phyloP scores from a whole-genome alignment of 2,113 vertebrate species.

The Ophthalmolycus amberensis region DNA sequence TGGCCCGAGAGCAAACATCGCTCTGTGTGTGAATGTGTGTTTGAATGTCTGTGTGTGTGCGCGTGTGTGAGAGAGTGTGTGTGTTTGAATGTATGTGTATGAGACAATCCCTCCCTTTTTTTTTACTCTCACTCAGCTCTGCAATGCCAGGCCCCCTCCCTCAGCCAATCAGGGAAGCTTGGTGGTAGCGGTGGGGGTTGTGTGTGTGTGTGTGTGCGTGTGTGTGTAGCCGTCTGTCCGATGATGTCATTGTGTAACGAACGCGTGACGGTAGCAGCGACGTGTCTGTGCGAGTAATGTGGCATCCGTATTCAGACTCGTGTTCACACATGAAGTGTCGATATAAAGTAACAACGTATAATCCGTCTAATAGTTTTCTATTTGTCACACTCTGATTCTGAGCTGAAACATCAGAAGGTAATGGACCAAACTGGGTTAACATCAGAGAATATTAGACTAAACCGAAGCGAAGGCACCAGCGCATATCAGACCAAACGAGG shows the following conservation, averaged over 20 bases:
- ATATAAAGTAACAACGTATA: neutral
- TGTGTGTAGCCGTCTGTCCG: neutral
- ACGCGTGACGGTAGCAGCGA: neutral
- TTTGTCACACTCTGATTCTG: neutral
- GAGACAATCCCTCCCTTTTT: slow-evolving; percentile 9
- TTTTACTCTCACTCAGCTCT: slow-evolving; percentile 38
- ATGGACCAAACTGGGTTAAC: neutral
- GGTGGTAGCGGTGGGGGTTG: neutral
- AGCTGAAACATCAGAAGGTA: neutral
- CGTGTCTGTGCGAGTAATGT: slow-evolving; percentile 1
- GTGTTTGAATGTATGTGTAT: neutral
- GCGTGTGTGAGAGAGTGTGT: slow-evolving; percentile 18
- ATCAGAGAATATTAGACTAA: neutral
- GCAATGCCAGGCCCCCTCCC: slow-evolving; percentile 41
- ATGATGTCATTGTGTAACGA: slow-evolving; percentile 40
- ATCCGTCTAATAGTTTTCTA: neutral
- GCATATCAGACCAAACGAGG: no score
- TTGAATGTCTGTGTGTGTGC: neutral
- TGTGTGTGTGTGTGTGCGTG: slow-evolving; percentile 6
- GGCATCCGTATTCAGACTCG: slow-evolving; percentile 16
- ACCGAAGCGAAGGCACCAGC: neutral
- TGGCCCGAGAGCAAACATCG: slow-evolving; percentile 34
- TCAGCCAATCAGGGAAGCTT: slow-evolving; percentile 51
- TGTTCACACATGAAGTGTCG: neutral
- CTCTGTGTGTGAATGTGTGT: neutral